Evolutionary conservation across 37 sponge, comb jelly and placozoan genomes (phyloP).

Genomic region (Chondrosia reniformis): DNA sequence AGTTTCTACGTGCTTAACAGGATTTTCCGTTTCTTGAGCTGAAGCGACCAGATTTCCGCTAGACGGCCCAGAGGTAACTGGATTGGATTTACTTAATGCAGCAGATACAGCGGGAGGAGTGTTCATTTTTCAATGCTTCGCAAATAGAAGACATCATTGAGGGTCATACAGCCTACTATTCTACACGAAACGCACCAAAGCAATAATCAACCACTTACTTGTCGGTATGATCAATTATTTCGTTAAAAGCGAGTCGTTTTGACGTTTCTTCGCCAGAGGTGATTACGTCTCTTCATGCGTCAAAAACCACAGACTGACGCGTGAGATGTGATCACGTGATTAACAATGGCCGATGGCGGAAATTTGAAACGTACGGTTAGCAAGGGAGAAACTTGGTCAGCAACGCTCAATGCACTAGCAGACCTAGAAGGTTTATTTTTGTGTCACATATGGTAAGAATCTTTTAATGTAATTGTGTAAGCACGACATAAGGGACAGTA

Average conservation of each 20-base stretch:
- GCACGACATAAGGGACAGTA: not conserved
- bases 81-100: too few species aligned
- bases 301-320: slow-evolving; percentile 26
- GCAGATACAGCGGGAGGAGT: too few species aligned
- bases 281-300: not conserved
- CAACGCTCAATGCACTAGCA: slow-evolving; percentile 1
- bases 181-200: too few species aligned
- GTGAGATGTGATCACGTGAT: slow-evolving; percentile 9
- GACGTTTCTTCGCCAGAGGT: not conserved
- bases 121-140: too few species aligned
- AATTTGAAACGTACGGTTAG: not conserved
- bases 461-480: not conserved
- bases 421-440: slow-evolving; percentile 6
- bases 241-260: slow-evolving; percentile 15
- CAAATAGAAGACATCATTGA: too few species aligned
- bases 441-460: slow-evolving; percentile 19
- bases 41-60: too few species aligned
- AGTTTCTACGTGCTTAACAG: too few species aligned
- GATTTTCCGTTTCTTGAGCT: too few species aligned
- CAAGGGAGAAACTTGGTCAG: not conserved
- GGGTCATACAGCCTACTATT: too few species aligned
- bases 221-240: slow-evolving; percentile 9
- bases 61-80: too few species aligned
- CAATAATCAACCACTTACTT: too few species aligned
- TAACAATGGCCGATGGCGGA: not conserved